Conservation (phyloP, 2,113 vertebrate genomes). For the Nannobrachium achirus region DNA sequence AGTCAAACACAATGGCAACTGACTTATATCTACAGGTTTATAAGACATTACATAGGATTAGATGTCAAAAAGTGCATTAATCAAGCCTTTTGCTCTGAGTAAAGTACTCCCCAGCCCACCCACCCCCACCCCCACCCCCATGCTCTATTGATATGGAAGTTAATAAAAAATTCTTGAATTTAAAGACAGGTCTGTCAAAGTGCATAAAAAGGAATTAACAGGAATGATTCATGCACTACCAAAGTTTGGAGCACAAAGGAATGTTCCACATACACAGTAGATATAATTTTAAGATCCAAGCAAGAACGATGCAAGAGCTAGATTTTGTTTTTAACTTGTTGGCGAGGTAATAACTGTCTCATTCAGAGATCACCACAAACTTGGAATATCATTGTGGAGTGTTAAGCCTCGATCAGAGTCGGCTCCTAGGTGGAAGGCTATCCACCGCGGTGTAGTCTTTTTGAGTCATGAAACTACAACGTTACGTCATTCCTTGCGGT, state of each 20-base stretch:
- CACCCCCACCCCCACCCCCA: too few relatives aligned
- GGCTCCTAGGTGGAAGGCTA: too few relatives aligned
- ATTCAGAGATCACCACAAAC: slow-evolving; percentile 31
- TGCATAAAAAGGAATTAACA: slow-evolving; percentile 47
- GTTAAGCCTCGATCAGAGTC: too few relatives aligned
- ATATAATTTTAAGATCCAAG: slow-evolving; percentile 5
- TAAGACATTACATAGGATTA: slow-evolving; percentile 51
- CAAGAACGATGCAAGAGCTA: background rate
- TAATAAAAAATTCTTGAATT: slow-evolving; percentile 24
- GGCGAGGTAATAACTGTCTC: slow-evolving; percentile 8
- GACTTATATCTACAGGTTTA: slow-evolving; percentile 36
- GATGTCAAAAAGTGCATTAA: slow-evolving; percentile 55
- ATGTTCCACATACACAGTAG: background rate
- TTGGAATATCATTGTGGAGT: background rate
- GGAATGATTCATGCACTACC: slow-evolving; percentile 45
- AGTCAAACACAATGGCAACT: slow-evolving; percentile 49
- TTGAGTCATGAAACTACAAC: too few relatives aligned
- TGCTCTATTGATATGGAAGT: background rate
- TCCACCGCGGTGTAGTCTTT: too few relatives aligned
- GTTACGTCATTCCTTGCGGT: too few relatives aligned
- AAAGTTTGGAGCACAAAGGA: slow-evolving; percentile 23
- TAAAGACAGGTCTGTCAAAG: slow-evolving; percentile 42
- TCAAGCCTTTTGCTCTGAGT: slow-evolving; percentile 19
- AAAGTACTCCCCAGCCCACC: background rate
- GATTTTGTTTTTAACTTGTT: background rate